Base-by-base conservation (phyloP, 2,797 vertebrate genomes). In the Fringilla coelebs region DNA sequence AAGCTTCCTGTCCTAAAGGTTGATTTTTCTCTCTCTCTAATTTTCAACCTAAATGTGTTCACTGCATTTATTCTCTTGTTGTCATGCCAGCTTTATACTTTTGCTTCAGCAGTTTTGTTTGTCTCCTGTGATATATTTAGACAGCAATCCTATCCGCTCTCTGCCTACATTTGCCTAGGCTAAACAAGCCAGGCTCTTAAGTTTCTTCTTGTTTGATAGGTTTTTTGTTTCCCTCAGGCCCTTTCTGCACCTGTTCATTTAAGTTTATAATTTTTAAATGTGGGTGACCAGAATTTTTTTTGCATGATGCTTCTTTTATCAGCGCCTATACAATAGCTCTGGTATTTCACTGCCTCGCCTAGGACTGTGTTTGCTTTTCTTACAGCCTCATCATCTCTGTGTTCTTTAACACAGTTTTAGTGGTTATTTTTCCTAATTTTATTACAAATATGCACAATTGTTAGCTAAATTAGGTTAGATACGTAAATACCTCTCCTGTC, bases 121-220 rank as follows among this genome's bases (percentile, higher is more conserved):
- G 89, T 93, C 95, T 94, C 84, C 70, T 74, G 91, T 89, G 94
- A 92, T 96, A 96, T 95, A 96, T 96, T 95, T 95, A 95, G 93
- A 93, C 80, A 92, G 94, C 93, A 94, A 95, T 94, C 78, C 81
- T 96, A 95, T 96, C 91, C 0, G 2, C 72, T 55, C 84, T 62
- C 82, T 89, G 94, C 78, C 92, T 93, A 40, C 88, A 66, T 94
- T 96, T 91, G 91, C 75, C 76, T 73, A 55, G 51, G 75, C 88
- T 88, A 93, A 95, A 94, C 28, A 93, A 91, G 83, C 25, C 68
- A 73, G 28, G 83, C 76, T 93, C 90, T 95, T 91, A 95, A 90
- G 83, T 94, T 93, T 89, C 93, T 72, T 92, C 80, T 90, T 92
- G 91, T 95, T 95, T 95, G 80, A 84, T 90, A 80, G 89, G 91